Conservation (phyloP, 2,888 invertebrate species). For the Orthosia cruda region DNA sequence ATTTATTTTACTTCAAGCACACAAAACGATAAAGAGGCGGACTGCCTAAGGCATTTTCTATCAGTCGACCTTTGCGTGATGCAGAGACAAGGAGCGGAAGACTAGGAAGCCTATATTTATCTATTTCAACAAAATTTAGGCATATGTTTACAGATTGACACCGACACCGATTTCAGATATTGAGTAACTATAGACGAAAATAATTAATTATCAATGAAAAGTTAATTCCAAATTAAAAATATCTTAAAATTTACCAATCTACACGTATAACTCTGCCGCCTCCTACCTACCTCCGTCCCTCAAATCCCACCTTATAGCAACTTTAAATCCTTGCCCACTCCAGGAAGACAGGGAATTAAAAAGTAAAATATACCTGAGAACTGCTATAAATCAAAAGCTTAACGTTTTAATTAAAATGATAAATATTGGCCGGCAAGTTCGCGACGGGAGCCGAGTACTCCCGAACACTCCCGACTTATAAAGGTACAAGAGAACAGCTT, state of each 20-base stretch:
- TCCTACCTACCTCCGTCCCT: constrained; percentile 4
- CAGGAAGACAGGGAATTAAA: constrained; percentile 66
- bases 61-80: no score
- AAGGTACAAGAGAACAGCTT: constrained; percentile 11
- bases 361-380: constrained; percentile 71
- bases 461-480: constrained; percentile 29
- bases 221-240: neutral
- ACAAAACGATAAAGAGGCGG: no score
- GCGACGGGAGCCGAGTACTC: constrained; percentile 47
- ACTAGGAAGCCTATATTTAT: no score
- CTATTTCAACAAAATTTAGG: no score
- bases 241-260: neutral
- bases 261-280: constrained; percentile 15
- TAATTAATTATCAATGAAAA: neutral
- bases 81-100: no score
- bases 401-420: constrained; percentile 77
- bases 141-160: no score
- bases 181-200: no score
- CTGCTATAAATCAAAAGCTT: constrained; percentile 73
- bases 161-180: no score
- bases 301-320: constrained; percentile 49
- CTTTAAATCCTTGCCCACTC: constrained; percentile 64
- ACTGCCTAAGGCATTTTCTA: no score
- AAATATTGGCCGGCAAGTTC: constrained; percentile 69
- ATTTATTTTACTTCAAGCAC: no score